Evolutionary conservation across 2,888 invertebrate genomes (phyloP).

Genomic region (Brassicogethes aeneus): DNA sequence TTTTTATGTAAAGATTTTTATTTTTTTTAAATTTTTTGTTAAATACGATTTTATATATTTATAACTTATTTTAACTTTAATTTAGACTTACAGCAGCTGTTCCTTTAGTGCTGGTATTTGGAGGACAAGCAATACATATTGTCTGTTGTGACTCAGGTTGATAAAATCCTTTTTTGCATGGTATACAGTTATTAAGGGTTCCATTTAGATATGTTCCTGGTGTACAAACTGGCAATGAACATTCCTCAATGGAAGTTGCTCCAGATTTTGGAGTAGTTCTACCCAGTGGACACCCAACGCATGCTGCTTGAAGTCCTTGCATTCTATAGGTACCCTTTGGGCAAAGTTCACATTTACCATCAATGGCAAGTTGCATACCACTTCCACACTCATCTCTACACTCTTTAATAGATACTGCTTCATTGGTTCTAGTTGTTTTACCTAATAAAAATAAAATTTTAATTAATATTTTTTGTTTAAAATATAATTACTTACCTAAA

Average conservation of each 20-base stretch:
- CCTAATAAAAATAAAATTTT: too few relatives aligned
- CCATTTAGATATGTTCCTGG: constrained; percentile 80
- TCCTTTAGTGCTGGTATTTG: constrained; percentile 81
- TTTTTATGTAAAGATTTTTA: too few relatives aligned
- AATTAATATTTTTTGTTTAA: too few relatives aligned
- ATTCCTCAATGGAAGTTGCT: constrained; percentile 78
- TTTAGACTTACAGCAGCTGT: constrained; percentile 74
- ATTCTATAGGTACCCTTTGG: constrained; percentile 64
- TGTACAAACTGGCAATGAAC: constrained; percentile 81
- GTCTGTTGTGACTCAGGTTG: constrained; percentile 85
- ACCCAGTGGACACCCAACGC: constrained; percentile 78
- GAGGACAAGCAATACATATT: constrained; percentile 76
- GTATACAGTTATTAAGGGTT: constrained; percentile 75
- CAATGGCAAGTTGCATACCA: constrained; percentile 75
- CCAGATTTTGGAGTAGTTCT: constrained; percentile 83
- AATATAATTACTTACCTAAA: too few relatives aligned
- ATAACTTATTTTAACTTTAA: too few relatives aligned
- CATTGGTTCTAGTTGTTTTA: constrained; percentile 83
- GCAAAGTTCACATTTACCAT: constrained; percentile 89
- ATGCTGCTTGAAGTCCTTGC: constrained; percentile 81
- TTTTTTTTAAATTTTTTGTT: too few relatives aligned
- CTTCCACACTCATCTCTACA: constrained; percentile 85
- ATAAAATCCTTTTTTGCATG: constrained; percentile 84
- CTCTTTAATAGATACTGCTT: constrained; percentile 79
- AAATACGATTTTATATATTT: too few relatives aligned